Conservation (phyloP, 2,797 vertebrate genomes). For the Prunella strophiata region DNA sequence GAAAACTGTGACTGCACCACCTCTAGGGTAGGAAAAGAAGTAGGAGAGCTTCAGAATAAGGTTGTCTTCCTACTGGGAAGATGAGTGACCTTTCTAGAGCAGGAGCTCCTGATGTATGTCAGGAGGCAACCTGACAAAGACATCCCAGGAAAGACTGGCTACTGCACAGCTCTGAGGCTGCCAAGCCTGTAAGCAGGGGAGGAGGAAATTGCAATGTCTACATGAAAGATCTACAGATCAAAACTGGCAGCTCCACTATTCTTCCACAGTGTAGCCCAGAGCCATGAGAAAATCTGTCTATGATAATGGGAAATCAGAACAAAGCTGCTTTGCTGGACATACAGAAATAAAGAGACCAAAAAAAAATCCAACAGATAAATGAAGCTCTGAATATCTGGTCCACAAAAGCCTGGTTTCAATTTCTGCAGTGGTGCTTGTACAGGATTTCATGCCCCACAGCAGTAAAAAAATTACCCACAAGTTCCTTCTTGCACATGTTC, state of each 20-base stretch:
- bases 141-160: not conserved
- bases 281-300: not conserved
- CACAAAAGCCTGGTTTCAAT: not conserved
- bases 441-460: not conserved
- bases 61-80: not conserved
- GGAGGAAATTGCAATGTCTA: not conserved
- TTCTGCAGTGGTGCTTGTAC: not conserved
- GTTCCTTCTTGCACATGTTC: not conserved
- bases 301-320: not conserved
- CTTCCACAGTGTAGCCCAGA: not conserved
- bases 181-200: not conserved
- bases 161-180: not conserved
- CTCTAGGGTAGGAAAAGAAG: not conserved
- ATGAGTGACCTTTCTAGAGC: not conserved
- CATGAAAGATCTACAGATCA: not conserved
- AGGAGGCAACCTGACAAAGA: not conserved
- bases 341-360: not conserved
- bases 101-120: not conserved
- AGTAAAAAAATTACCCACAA: not conserved
- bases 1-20: not conserved
- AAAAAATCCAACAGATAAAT: not conserved
- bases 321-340: not conserved
- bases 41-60: not conserved
- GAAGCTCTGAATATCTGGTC: not conserved
- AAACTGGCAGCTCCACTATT: not conserved